Evolutionary conservation across 2,113 vertebrate genomes (phyloP).

Genomic region (Archilochus colubris): DNA sequence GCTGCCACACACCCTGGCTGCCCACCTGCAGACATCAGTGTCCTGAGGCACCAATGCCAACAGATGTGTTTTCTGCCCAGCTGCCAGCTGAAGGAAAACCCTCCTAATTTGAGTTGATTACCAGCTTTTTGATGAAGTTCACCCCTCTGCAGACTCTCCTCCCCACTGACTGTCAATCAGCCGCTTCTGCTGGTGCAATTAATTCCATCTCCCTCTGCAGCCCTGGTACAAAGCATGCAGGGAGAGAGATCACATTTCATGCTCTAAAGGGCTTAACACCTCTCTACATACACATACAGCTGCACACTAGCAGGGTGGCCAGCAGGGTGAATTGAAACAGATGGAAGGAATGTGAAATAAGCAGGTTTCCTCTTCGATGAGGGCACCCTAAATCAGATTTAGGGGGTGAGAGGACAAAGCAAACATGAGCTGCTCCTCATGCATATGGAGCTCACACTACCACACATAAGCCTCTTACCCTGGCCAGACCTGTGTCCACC

Average conservation of each 20-base stretch:
- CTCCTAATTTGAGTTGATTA: background rate
- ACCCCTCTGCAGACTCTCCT: background rate
- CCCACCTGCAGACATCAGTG: background rate
- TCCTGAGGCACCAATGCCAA: background rate
- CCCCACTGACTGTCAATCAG: background rate
- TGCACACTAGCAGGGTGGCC: background rate
- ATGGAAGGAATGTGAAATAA: background rate
- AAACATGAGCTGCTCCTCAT: background rate
- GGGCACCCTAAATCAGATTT: background rate
- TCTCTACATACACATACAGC: background rate
- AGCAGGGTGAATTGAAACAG: background rate
- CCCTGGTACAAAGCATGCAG: background rate
- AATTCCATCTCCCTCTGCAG: conserved; percentile 31
- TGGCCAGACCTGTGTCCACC: background rate
- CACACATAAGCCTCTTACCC: background rate
- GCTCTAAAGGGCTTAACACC: conserved; percentile 37
- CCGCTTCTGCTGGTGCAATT: conserved; percentile 16
- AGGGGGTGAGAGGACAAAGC: background rate
- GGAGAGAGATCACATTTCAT: conserved; percentile 36
- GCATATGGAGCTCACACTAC: background rate
- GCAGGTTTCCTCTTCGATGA: fast-evolving
- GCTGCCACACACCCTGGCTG: background rate
- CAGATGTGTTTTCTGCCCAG: background rate
- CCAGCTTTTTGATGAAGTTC: background rate
- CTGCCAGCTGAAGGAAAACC: background rate